Evolutionary conservation across 2,113 vertebrate genomes (phyloP).

Genomic region (Accipiter cooperii): DNA sequence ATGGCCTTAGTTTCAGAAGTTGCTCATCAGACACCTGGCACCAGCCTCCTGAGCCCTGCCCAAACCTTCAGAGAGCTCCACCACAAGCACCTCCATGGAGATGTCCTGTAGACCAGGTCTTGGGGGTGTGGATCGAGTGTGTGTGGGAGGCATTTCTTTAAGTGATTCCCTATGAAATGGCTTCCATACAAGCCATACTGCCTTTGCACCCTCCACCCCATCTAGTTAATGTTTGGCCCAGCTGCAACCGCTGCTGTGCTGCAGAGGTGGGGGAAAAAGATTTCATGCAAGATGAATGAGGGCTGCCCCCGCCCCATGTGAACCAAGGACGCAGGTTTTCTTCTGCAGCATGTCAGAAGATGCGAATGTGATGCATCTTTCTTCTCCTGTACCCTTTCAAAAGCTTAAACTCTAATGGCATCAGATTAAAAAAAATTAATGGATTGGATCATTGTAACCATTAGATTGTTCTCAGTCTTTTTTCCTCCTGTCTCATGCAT

Average conservation of each 20-base stretch:
- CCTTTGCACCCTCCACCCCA: not conserved
- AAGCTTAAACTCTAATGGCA: not conserved
- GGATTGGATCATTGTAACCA: not conserved
- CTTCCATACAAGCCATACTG: not conserved
- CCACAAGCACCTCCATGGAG: not conserved
- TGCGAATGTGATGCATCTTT: not conserved
- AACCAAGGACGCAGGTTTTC: not conserved
- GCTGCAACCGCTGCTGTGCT: not conserved
- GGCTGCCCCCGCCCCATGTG: accelerated
- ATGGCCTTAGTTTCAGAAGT: not conserved
- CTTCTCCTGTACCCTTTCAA: not conserved
- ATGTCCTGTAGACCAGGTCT: not conserved
- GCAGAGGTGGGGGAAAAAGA: not conserved
- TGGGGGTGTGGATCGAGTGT: not conserved
- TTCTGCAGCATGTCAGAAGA: not conserved
- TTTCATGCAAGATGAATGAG: not conserved
- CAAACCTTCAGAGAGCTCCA: not conserved
- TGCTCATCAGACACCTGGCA: not conserved
- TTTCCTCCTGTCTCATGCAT: not conserved
- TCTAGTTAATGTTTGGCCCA: not conserved
- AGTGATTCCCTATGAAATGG: not conserved
- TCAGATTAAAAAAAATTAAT: not conserved
- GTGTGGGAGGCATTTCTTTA: not conserved
- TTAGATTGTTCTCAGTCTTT: not conserved
- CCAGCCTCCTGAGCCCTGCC: not conserved